Evolutionary conservation across 2,888 invertebrate genomes (phyloP), one percentile per base, ranked within the genome.

Genomic region (Tetragonisca angustula): DNA sequence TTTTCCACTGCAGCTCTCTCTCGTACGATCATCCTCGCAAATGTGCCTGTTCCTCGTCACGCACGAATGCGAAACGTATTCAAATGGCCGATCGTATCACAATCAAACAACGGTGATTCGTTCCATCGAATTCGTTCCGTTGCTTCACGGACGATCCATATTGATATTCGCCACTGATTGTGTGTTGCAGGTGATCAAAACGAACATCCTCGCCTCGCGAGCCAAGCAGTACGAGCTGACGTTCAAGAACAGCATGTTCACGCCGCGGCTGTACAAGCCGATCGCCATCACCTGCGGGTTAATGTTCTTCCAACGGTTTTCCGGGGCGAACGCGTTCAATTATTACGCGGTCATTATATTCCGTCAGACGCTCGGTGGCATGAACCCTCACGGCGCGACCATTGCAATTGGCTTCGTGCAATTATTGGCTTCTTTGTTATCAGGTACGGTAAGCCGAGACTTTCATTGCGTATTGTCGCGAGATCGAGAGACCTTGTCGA

Each of bases 321-420:
- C 97, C 62, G 98, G 98, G 21, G 98, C 97, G 56, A 97, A 97
- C 90, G 97, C 97, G 69, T 98, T 98, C 93, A 97, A 97, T 88
- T 97, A 97, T 93, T 98, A 98, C 94, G 97, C 97, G 70, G 98
- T 98, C 19, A 96, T 97, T 77, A 98, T 98, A 91, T 98, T 98
- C 94, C 96, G 97, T 86, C 97, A 97, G 94, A 98, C 98, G 32
- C 97, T 97, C 87, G 97, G 97, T 52, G 97, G 96, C 13, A 97
- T 97, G 95, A 97, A 97, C 92, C 97, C 98, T 9, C 97, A 98
- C 89, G 96, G 97, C 65, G 98, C 98, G 6, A 98, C 98, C 1
- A 97, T 98, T 73, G 97, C 98, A 71, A 97, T 98, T 11, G 98
- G 97, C 13, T 96, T 97, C 75, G 98, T 98, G 0, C 98, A 98